Evolutionary conservation across 2,797 vertebrate species (phyloP).

Genomic region (Antrozous pallidus): DNA sequence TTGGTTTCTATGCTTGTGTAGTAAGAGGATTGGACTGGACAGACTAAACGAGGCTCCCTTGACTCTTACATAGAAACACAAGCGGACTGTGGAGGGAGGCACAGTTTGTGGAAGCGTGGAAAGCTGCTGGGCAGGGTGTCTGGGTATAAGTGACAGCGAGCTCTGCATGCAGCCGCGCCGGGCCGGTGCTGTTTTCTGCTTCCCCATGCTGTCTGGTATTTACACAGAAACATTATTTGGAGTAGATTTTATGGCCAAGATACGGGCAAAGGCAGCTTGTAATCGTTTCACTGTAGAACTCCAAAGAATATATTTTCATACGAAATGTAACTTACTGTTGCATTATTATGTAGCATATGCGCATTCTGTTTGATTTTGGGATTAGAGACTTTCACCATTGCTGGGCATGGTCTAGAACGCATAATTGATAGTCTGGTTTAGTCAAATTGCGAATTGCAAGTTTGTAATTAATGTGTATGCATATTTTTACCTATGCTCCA

Average conservation of each 20-base stretch:
- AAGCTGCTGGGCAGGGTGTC: neutral
- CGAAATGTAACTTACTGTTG: neutral
- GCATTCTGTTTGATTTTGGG: neutral
- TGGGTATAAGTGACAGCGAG: rapidly evolving
- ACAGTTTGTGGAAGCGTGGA: too few relatives aligned
- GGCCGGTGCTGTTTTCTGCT: neutral
- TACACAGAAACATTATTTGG: neutral
- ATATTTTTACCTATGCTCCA: neutral
- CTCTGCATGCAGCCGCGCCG: too few relatives aligned
- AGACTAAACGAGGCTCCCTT: neutral
- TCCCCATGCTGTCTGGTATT: neutral
- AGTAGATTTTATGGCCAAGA: neutral
- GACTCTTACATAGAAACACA: neutral
- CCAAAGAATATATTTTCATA: neutral
- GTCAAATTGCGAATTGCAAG: neutral
- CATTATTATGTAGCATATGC: neutral
- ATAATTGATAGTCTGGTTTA: neutral
- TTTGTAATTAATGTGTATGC: neutral
- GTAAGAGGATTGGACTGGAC: neutral
- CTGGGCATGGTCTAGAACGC: neutral
- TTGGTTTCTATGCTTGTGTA: neutral
- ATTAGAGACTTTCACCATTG: neutral
- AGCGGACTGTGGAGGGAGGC: neutral
- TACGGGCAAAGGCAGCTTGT: neutral
- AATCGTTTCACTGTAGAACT: neutral